Base-by-base conservation (phyloP, 2,888 invertebrate species). In the Pantelozetes paolii region DNA sequence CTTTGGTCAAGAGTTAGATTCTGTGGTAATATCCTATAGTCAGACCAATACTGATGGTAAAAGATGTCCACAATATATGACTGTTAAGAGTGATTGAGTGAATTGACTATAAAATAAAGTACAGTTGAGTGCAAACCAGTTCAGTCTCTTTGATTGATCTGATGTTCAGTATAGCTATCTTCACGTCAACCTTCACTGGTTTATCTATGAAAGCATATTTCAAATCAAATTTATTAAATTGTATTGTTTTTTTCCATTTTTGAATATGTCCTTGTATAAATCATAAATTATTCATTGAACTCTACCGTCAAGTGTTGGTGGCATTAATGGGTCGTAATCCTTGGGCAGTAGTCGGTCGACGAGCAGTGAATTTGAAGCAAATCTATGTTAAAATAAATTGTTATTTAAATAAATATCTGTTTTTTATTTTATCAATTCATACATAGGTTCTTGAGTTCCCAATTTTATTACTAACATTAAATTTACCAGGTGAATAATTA, bases 1-100 rank as follows among this genome's bases (percentile, higher is more conserved):
- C 67, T 69, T 15, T 73, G 42, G 54, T 69, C 67, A 67, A 45
- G 64, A 13, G 73, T 48, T 36, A 69, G 69, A 32, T 70, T 70
- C 45, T 73, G 73, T 6, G 71, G 15, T 13, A 77, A 26, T 23
- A 73, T 54, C 28, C 73, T 40, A 36, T 73, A 45, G 36, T 73
- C 73, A 23, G 32, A 67, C 73, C 73, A 73, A 32, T 73, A 67
- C 18, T 73, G 54, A 23, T 73, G 73, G 69, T 73, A 73, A 30
- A 73, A 73, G 18, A 73, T 73, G 26, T 73, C 73, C 15, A 57
- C 73, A 5, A 45, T 48, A 69, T 67, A 73, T n/a, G 69, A 32
- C 73, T 73, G 32, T 40, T 9, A 13, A 30, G 8, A 6, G 18
- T 62, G 13, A 9, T 45, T 2, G 15, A 45, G n/a, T 2, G 45